Conservation (phyloP, 2,888 invertebrate genomes). For the Lathronympha strigana region DNA sequence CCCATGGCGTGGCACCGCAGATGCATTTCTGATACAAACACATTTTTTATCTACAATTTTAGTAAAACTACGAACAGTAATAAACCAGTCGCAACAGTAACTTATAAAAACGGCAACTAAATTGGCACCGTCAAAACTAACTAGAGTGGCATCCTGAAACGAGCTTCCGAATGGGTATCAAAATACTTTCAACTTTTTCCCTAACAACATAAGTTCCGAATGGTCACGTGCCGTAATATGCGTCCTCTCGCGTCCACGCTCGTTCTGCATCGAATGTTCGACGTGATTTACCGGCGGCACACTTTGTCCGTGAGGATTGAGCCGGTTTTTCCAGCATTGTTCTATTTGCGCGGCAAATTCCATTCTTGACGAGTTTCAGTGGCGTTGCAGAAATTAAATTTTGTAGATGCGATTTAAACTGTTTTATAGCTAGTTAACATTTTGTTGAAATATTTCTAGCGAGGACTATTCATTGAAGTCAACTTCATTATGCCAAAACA, state of each 20-base stretch:
- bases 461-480: too few species aligned
- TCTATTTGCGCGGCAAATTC: conserved; percentile 26
- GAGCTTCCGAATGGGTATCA: conserved; percentile 3
- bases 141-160: not conserved
- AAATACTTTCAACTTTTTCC: conserved; percentile 3
- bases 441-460: too few species aligned
- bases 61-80: not conserved
- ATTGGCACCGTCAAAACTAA: conserved; percentile 13
- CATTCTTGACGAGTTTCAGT: not conserved
- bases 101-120: conserved; percentile 14
- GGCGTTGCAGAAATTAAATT: too few species aligned
- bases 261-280: conserved; percentile 54
- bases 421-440: too few species aligned
- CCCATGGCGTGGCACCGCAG: too few species aligned
- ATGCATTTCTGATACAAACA: not conserved
- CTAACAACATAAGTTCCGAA: conserved; percentile 3
- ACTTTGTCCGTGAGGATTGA: conserved; percentile 57
- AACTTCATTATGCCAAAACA: too few species aligned
- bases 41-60: not conserved
- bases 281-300: conserved; percentile 62
- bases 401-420: too few species aligned
- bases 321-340: conserved; percentile 39
- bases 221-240: conserved; percentile 48
- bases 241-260: conserved; percentile 55
- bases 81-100: not conserved